phyloP scores from a whole-genome alignment of 1,140 invertebrate genomes.

The Melipona quadrifasciata region DNA sequence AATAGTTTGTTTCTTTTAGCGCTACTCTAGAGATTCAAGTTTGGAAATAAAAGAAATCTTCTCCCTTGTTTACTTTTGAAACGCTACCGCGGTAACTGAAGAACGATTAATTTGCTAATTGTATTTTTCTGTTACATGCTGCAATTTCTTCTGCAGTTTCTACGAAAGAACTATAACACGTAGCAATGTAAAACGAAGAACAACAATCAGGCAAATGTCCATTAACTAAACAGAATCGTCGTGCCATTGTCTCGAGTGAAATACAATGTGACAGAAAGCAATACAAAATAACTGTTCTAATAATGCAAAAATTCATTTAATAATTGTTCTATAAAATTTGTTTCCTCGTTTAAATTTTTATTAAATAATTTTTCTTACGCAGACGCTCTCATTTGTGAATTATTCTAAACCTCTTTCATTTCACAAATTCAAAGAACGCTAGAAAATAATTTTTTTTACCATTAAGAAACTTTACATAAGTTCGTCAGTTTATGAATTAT shows the following conservation, averaged over 20 bases:
- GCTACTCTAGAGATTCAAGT: neutral
- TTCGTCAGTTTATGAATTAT: too few species aligned
- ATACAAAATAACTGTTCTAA: too few species aligned
- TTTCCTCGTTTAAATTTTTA: neutral
- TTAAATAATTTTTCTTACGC: neutral
- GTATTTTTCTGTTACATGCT: neutral
- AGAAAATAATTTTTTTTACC: too few species aligned
- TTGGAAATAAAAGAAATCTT: neutral
- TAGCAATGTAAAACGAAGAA: neutral
- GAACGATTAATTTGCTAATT: neutral
- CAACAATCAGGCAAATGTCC: neutral
- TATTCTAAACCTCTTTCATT: neutral
- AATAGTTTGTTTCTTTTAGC: too few species aligned
- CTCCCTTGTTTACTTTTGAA: neutral
- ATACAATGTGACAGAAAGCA: neutral
- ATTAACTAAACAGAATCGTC: neutral
- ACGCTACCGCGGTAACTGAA: neutral
- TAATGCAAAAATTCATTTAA: too few species aligned
- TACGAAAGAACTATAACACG: neutral
- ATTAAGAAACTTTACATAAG: too few species aligned
- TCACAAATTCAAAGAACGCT: too few species aligned
- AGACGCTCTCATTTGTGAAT: neutral
- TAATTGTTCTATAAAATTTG: neutral
- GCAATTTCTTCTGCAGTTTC: neutral
- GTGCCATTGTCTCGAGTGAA: neutral